Percentiles rank a stretch among this genome's conserved stretches.
Conservation (phyloP, 2,888 invertebrate species). For the Noctua janthe region DNA sequence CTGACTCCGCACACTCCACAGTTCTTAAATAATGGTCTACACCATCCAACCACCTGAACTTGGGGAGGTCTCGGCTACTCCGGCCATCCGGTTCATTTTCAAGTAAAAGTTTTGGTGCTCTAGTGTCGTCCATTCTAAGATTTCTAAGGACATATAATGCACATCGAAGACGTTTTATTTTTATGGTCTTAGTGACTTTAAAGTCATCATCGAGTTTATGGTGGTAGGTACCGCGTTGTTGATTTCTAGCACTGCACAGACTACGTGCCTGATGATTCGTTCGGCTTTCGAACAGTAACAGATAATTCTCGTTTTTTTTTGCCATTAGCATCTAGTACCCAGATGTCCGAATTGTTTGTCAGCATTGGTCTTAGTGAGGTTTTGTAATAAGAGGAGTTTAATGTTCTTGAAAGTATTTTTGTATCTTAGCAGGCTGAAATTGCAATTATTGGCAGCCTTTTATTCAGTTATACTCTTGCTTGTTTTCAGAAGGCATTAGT, state of each 20-base stretch:
- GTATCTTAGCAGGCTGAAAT: neutral
- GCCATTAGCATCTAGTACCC: neutral
- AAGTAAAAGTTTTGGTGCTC: neutral
- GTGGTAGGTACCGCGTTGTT: neutral
- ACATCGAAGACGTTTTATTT: neutral
- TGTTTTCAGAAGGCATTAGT: neutral
- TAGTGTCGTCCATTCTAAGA: neutral
- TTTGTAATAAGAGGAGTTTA: neutral
- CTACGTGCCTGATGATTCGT: neutral
- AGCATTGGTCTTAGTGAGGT: neutral
- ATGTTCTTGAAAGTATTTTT: neutral
- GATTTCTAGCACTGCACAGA: neutral
- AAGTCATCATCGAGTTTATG: neutral
- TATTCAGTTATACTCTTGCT: neutral
- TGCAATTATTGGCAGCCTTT: neutral
- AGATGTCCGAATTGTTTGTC: too few species aligned
- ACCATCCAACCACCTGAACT: neutral
- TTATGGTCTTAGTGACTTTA: neutral
- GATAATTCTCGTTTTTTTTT: neutral
- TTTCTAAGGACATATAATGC: neutral
- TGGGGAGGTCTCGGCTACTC: neutral
- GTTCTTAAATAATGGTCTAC: neutral
- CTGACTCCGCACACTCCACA: neutral
- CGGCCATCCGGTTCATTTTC: neutral
- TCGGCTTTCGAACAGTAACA: neutral